Evolutionary conservation across 1,140 invertebrate species (phyloP).

Genomic region (Dendrolimus kikuchii): DNA sequence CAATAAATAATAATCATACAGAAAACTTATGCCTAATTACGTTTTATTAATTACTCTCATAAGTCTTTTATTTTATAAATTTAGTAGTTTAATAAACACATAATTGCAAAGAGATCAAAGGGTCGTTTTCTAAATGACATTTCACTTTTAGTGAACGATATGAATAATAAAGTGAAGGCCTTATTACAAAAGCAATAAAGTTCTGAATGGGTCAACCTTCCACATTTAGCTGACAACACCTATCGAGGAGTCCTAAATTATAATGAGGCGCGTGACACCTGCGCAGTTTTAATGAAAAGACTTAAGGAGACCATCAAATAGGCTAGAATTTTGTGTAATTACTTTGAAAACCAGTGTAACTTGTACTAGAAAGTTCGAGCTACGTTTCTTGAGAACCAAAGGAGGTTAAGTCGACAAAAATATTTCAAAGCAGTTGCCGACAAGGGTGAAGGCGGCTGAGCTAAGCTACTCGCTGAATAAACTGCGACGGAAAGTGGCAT

Average conservation of each 20-base stretch:
- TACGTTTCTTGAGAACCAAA: constrained; percentile 7
- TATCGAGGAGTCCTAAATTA: constrained; percentile 5
- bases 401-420: constrained; percentile 7
- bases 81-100: too few relatives aligned
- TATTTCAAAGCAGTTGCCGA: background rate
- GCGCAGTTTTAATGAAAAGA: constrained; percentile 6
- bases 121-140: too few relatives aligned
- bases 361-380: constrained; percentile 6
- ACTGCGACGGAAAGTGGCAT: too few relatives aligned
- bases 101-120: too few relatives aligned
- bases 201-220: background rate
- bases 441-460: constrained; percentile 3
- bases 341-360: constrained; percentile 14
- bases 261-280: constrained; percentile 11
- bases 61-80: too few relatives aligned
- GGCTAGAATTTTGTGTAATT: constrained; percentile 10
- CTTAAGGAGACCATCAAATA: constrained; percentile 6
- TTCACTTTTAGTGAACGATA: background rate
- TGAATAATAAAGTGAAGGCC: background rate
- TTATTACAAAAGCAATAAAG: background rate
- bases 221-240: background rate
- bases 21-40: too few relatives aligned
- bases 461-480: too few relatives aligned
- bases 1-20: too few relatives aligned
- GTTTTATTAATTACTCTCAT: too few relatives aligned